Evolutionary conservation across 2,888 invertebrate species (phyloP), one percentile per base, ranked within the genome.

Genomic region (Nesidiocoris tenuis): DNA sequence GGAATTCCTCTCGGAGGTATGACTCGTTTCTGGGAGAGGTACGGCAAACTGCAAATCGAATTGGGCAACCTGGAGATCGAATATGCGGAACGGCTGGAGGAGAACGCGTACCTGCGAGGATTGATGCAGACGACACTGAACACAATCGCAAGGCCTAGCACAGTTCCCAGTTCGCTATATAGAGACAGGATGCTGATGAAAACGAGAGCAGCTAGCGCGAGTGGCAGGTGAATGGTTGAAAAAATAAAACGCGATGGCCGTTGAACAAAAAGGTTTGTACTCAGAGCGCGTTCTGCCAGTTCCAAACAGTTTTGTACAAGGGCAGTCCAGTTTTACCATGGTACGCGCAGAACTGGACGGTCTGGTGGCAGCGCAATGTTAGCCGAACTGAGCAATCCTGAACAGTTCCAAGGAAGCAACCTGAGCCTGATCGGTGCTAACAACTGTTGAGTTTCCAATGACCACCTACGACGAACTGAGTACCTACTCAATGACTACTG

Each of bases 61-160:
- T 81, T 86, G 85, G 64, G 84, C 86, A 24, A 85, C 7, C 82
- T 87, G 75, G 84, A 81, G 77, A 85, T 86, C n/a, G 75, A 77
- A 24, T 76, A 78, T 18, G 66, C 78, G 0, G 76, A 77, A 25
- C 67, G 77, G 57, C 82, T 86, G 3, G 84, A 85, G 68, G 90
- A 91, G 82, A 93, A 93, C 82, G 84, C 86, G 5, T 85, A 86
- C 68, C 81, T 91, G n/a, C 89, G 88, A 81, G 83, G 85, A 7
- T 87, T 87, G 74, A 84, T 91, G 76, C 87, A 88, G 81, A 86
- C 87, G 59, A 90, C 89, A 81, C 83, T 91, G 54, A 87, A 88
- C 0, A 86, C 87, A 12, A 80, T 90, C 68, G 89, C 89, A 1
- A 84, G 88, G n/a, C 80, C 80, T 0, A 78, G 77, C 17, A 78